These are phyloP conservation scores for Pristionchus entomophagus DNA, from an alignment of 2,888 invertebrate species.

Conservation along the genomic window DNA sequence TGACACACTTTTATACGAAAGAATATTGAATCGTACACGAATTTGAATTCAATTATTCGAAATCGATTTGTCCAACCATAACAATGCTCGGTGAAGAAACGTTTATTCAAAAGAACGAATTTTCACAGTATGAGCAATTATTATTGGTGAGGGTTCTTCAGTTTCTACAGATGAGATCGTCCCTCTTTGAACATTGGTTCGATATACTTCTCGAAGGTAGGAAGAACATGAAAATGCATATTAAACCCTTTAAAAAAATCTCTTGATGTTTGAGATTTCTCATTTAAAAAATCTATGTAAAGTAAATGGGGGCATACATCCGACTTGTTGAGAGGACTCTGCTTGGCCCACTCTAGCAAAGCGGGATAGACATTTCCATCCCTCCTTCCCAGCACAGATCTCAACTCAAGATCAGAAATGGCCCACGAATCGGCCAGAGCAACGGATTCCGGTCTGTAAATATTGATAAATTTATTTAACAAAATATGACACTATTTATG, in stretches of 20 bases:
- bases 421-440: constrained; percentile 93
- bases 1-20: too few relatives aligned
- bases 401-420: constrained; percentile 77
- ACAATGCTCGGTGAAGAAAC: too few relatives aligned
- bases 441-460: constrained; percentile 85
- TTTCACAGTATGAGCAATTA: too few relatives aligned
- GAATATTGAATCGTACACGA: too few relatives aligned
- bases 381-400: constrained; percentile 76
- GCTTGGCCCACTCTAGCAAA: constrained; percentile 77
- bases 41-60: too few relatives aligned
- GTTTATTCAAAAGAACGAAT: too few relatives aligned
- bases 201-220: constrained; percentile 68
- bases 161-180: constrained; percentile 61
- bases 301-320: not conserved
- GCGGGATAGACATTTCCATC: constrained; percentile 77
- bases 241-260: too few relatives aligned
- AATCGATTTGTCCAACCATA: too few relatives aligned
- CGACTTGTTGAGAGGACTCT: constrained; percentile 77
- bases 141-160: too few relatives aligned
- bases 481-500: too few relatives aligned
- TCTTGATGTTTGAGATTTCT: too few relatives aligned
- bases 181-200: constrained; percentile 74
- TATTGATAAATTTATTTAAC: not conserved
- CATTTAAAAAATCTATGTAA: not conserved
- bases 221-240: constrained; percentile 60